Percentiles rank a stretch among this genome's conserved stretches.
These are phyloP conservation scores for Sebastes alutus DNA, from an alignment of 2,797 vertebrate species.

Conservation along the genomic window DNA sequence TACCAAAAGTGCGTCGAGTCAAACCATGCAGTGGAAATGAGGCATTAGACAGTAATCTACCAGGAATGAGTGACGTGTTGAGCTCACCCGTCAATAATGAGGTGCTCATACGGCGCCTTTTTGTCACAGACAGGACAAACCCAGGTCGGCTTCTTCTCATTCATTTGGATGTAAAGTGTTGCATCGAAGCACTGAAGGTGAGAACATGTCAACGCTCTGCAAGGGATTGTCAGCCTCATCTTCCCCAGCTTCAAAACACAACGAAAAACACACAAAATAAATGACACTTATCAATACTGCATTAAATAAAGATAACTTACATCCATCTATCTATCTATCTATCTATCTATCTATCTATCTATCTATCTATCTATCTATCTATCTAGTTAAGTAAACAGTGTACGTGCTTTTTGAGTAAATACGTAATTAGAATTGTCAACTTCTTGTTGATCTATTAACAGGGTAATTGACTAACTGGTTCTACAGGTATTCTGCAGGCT, in stretches of 20 bases:
- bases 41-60: neutral
- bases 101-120: constrained; percentile 97
- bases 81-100: constrained; percentile 97
- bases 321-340: rapidly evolving
- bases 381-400: too few relatives aligned
- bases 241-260: constrained; percentile 89
- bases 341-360: too few relatives aligned
- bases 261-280: neutral
- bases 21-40: neutral
- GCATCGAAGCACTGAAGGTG: constrained; percentile 98
- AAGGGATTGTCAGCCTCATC: constrained; percentile 96
- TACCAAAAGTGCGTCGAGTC: neutral
- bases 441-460: neutral
- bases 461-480: neutral
- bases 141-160: constrained; percentile 99
- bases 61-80: neutral
- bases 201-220: constrained; percentile 93
- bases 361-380: too few relatives aligned
- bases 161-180: constrained; percentile 99
- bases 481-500: neutral
- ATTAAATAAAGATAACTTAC: neutral
- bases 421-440: too few relatives aligned
- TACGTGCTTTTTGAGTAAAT: too few relatives aligned
- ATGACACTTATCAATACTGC: neutral
- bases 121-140: constrained; percentile 99